Evolutionary conservation across 2,113 vertebrate genomes (phyloP), one percentile per base, ranked within the genome.

Genomic region (Genyomyrus donnyi): DNA sequence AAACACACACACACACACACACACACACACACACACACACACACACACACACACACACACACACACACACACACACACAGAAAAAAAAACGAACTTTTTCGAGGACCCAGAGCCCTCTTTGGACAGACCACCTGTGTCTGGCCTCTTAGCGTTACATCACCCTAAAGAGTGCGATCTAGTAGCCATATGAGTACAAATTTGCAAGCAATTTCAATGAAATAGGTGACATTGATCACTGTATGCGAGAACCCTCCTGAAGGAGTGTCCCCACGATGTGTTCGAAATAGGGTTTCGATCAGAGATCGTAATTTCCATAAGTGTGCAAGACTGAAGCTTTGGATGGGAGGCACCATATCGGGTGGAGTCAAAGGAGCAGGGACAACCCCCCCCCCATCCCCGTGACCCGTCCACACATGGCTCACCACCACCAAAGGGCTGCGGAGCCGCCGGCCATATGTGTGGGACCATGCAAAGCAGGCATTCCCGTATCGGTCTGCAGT

Each of bases 361-460:
- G 3, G 50, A 52, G 50, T 15, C 50, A 52, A 52, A 52, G 50
- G 50, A 52, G 50, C 50, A 52, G 50, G 50, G 11, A 52, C 13
- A 52, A 52, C 1, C 56, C 15, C 58, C 4, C 42, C n/a, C 39
- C 39, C 35, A 39, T 39, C 19, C 35, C 87, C 13, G 0, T 85
- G 10, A 85, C 21, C 53, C 24, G 11, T 70, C 35, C 46, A 70
- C 62, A 74, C 46, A n/a, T 13, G 77, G 48, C 66, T 24, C n/a
- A 70, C 62, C 58, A 66, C 62, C 1, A 1, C n/a, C 42, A 42
- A 88, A 50, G 87, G 27, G 24, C 90, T 85, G 35, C 42, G 52
- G 91, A 91, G 89, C 90, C 91, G 70, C 91, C 91, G 62, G 24
- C 45, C 19, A 15, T 53, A 35, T 88, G 27, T n/a, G 56, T 85